phyloP scores from a whole-genome alignment of 2,113 vertebrate genomes.

The Protomyctophum bolini region DNA sequence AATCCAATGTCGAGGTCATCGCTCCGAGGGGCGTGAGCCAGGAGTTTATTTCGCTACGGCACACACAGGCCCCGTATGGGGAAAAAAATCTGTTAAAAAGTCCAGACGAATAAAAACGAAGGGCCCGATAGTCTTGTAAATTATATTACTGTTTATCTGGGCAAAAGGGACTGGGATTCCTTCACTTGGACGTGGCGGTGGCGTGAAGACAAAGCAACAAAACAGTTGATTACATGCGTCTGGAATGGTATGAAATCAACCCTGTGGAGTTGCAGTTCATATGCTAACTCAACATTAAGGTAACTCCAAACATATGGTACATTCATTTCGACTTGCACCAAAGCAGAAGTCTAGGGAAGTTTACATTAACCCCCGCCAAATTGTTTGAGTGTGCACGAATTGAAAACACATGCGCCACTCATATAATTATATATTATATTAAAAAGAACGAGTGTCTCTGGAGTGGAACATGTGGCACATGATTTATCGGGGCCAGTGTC shows the following conservation, averaged over 20 bases:
- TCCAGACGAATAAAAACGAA: neutral
- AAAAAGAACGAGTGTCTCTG: neutral
- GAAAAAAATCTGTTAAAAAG: neutral
- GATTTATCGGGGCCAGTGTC: slow-evolving; percentile 1
- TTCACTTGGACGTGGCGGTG: too few relatives aligned
- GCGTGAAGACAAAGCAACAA: neutral
- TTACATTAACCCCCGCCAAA: slow-evolving; percentile 1
- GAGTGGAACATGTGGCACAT: slow-evolving; percentile 6
- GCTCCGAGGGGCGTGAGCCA: slow-evolving; percentile 4
- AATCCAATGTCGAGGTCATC: slow-evolving; percentile 12
- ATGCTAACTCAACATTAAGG: neutral
- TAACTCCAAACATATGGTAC: slow-evolving; percentile 1
- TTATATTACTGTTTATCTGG: neutral
- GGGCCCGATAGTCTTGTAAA: neutral
- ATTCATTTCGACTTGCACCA: neutral
- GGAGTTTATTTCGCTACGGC: slow-evolving; percentile 6
- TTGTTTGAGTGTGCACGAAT: slow-evolving; percentile 13
- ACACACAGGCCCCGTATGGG: neutral
- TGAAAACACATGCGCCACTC: slow-evolving; percentile 22
- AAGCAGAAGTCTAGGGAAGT: slow-evolving; percentile 6
- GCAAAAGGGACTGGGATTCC: neutral
- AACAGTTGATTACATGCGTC: slow-evolving; percentile 1
- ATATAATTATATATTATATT: neutral
- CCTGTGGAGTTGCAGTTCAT: neutral
- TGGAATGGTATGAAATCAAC: neutral